Conservation (phyloP, 2,888 invertebrate genomes). For the Mimumesa dahlbomi region DNA sequence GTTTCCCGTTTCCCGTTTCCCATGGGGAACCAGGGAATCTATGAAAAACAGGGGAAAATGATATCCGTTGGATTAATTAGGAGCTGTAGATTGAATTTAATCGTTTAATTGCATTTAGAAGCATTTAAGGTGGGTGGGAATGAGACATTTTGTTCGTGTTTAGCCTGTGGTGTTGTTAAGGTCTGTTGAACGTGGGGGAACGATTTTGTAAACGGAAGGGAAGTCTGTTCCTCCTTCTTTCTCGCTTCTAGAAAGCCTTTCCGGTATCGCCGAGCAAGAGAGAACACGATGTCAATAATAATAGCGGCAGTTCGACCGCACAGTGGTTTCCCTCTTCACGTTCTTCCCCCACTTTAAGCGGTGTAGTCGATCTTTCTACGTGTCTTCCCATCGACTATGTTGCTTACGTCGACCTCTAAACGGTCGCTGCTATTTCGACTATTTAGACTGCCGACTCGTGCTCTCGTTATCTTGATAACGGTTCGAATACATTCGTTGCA, state of each 20-base stretch:
- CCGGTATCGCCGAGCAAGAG: neutral
- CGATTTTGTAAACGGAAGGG: neutral
- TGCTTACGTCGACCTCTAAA: constrained; percentile 16
- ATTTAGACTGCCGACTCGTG: no score
- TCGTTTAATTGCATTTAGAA: no score
- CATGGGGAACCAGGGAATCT: no score
- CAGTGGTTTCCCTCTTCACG: constrained; percentile 40
- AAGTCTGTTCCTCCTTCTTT: neutral
- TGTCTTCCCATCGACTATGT: constrained; percentile 21
- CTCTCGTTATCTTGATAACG: no score
- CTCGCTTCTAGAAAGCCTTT: constrained; percentile 7
- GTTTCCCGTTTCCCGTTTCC: no score
- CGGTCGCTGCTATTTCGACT: constrained; percentile 14
- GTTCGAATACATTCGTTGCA: no score
- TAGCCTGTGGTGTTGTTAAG: no score
- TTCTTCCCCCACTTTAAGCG: constrained; percentile 26
- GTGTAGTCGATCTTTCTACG: constrained; percentile 30
- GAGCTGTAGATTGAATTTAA: no score
- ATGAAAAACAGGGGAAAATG: no score
- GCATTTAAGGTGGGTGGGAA: no score
- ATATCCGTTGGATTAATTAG: no score
- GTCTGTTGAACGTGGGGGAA: neutral
- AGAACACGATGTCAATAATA: constrained; percentile 52
- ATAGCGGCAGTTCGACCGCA: constrained; percentile 44
- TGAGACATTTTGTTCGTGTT: no score